Evolutionary conservation across 2,797 vertebrate genomes (phyloP).

Genomic region (Sebastes alutus): DNA sequence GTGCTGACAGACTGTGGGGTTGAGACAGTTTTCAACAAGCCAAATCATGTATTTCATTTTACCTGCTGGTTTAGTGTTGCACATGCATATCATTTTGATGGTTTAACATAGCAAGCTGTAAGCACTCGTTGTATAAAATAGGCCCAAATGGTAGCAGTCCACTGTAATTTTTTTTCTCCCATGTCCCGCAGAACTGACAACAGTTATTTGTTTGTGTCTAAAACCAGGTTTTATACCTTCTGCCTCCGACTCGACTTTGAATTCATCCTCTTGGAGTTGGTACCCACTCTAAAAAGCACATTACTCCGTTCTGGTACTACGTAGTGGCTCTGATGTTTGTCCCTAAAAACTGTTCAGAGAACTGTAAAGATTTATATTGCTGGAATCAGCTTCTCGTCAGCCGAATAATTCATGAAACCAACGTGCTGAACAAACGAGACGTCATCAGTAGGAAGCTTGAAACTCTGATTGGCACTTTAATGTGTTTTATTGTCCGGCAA

Average conservation of each 20-base stretch:
- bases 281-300: not conserved
- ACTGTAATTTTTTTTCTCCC: not conserved
- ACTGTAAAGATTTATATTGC: not conserved
- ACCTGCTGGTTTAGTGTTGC: slow-evolving; percentile 9
- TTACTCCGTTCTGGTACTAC: not conserved
- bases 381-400: not conserved
- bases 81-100: slow-evolving; percentile 1
- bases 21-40: not conserved
- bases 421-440: not conserved
- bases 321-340: not conserved
- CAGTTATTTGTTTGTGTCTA: not conserved
- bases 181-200: not conserved
- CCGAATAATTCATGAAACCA: not conserved
- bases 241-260: not conserved
- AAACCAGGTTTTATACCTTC: not conserved
- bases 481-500: not conserved
- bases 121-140: not conserved
- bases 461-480: not conserved
- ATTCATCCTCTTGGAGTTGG: not conserved
- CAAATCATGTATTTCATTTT: slow-evolving; percentile 1
- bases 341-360: not conserved
- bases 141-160: not conserved
- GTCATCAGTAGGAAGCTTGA: not conserved
- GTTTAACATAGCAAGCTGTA: slow-evolving; percentile 1
- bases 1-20: not conserved